A percentile compares a stretch with the other conserved stretches of the same genome.
Conservation (phyloP, 1,140 invertebrate species). For the Pseudomyrmex gracilis region DNA sequence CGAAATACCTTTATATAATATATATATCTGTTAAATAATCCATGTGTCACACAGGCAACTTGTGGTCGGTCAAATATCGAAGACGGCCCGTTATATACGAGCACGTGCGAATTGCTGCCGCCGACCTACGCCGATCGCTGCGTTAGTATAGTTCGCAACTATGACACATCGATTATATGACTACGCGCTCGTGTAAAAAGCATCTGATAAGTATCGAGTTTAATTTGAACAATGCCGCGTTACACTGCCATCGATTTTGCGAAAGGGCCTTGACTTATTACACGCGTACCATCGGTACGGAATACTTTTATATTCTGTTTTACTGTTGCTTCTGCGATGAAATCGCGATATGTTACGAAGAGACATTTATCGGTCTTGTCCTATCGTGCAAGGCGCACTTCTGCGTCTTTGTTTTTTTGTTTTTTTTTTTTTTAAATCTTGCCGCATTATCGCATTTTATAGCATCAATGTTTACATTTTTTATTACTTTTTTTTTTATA, state of each 20-base stretch:
- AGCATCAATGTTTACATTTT: slow-evolving; percentile 39
- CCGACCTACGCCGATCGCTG: too few species aligned
- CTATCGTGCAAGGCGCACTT: too few species aligned
- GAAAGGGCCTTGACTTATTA: slow-evolving; percentile 68
- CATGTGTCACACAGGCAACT: background rate
- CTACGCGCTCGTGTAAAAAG: background rate
- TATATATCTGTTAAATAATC: slow-evolving; percentile 16
- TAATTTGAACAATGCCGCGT: slow-evolving; percentile 6
- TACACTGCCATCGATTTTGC: slow-evolving; percentile 58
- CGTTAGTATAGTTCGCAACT: slow-evolving; percentile 14
- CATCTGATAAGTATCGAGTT: slow-evolving; percentile 47
- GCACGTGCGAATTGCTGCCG: slow-evolving; percentile 46
- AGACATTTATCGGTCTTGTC: background rate
- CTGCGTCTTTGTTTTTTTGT: background rate
- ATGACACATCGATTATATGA: slow-evolving; percentile 16
- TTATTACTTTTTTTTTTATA: background rate
- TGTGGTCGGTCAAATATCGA: slow-evolving; percentile 2
- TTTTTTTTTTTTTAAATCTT: slow-evolving; percentile 23
- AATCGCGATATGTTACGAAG: background rate
- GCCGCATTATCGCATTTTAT: slow-evolving; percentile 39
- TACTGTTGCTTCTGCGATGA: slow-evolving; percentile 39
- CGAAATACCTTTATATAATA: too few species aligned
- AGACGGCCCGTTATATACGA: background rate
- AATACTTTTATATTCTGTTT: slow-evolving; percentile 33
- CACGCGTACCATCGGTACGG: slow-evolving; percentile 1